Evolutionary conservation across 1,140 invertebrate genomes (phyloP).

Genomic region (Pissodes strobi): DNA sequence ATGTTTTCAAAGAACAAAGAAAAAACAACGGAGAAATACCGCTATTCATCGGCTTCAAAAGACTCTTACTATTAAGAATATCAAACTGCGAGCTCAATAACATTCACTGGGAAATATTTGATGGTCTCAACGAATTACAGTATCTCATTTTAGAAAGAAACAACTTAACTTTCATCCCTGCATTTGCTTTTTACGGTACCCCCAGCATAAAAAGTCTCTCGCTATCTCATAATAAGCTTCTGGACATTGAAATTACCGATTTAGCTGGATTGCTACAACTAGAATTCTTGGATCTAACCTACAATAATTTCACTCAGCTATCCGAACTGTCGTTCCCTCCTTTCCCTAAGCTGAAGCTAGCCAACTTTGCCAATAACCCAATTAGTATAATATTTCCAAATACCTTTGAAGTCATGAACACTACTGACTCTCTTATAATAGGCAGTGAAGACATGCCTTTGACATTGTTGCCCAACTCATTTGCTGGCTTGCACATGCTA

Average conservation of each 20-base stretch:
- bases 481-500: constrained; percentile 63
- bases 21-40: constrained; percentile 58
- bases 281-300: constrained; percentile 66
- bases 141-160: constrained; percentile 68
- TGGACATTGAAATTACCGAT: constrained; percentile 67
- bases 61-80: constrained; percentile 63
- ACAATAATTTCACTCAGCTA: constrained; percentile 69
- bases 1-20: constrained; percentile 60
- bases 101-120: constrained; percentile 72
- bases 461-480: constrained; percentile 64
- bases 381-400: constrained; percentile 68
- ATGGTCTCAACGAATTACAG: constrained; percentile 63
- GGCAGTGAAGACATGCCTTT: constrained; percentile 61
- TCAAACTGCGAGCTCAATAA: constrained; percentile 64
- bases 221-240: constrained; percentile 65
- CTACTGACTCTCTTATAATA: constrained; percentile 64
- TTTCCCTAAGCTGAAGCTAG: constrained; percentile 64
- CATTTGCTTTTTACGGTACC: constrained; percentile 71
- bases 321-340: constrained; percentile 73
- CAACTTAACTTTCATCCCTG: constrained; percentile 65
- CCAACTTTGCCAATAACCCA: constrained; percentile 70
- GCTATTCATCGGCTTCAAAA: constrained; percentile 62
- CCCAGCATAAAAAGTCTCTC: constrained; percentile 66
- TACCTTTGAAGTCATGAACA: constrained; percentile 74
- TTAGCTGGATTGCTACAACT: constrained; percentile 68